Evolutionary conservation across 2,888 invertebrate genomes (phyloP), one percentile per base, ranked within the genome.

Genomic region (Drosophila cyrtoloma): DNA sequence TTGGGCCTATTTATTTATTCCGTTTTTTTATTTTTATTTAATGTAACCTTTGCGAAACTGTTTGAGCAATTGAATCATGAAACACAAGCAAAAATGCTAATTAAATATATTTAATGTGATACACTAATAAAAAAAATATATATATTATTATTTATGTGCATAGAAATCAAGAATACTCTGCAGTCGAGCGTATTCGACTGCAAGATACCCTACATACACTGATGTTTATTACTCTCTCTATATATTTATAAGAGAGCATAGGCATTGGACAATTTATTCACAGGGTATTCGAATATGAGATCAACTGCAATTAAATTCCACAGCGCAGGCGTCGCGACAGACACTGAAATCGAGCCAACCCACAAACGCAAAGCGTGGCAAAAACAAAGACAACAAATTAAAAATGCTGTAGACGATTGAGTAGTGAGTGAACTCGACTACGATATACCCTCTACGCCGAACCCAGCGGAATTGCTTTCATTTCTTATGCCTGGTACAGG

Each of bases 11-110:
- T 75, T 61, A 39, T 50, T 12, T 19, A 19, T 47, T 47, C 26
- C 1, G 22, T 37, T 37, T 37, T 37, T 37, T 37, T 39, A 26
- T 26, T 22, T 58, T 14, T 42, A 51, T 58, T 39, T 53, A 55
- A 68, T 59, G 50, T 64, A 66, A 70, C 58, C 61, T 59, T 60
- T 64, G 52, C 76, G 42, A 56, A 61, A 60, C 30, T 22, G 53
- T 67, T 66, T 75, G 70, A 70, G 75, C 69, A 75, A 60, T 52
- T 60, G 42, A 70, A 79, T 57, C 66, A 64, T 51, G 70, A 73
- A 70, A 60, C 52, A 44, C 39, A 51, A 52, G 16, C 39, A 55
- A 52, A 75, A 71, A 83, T 71, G 62, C 64, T 72, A 72, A 83
- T 69, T 72, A 64, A 76, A 82, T 67, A 57, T 47, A 59, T 61